phyloP scores from a whole-genome alignment of 2,888 invertebrate species.

The Plusia festucae region DNA sequence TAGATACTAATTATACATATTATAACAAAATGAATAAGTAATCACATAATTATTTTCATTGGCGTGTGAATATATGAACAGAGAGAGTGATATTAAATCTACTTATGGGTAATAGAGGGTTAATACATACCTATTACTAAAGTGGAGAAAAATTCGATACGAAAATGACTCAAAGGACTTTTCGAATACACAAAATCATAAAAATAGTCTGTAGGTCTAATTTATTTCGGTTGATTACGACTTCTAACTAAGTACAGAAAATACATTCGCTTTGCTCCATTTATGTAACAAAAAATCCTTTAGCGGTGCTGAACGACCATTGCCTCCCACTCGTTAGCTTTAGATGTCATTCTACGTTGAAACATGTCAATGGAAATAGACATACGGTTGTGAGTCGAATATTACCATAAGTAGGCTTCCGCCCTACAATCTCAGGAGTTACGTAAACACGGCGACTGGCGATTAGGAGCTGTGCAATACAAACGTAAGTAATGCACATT shows the following conservation, averaged over 20 bases:
- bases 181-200: background rate
- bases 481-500: conserved; percentile 42
- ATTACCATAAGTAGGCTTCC: conserved; percentile 75
- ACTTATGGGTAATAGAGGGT: too few relatives aligned
- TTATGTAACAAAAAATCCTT: conserved; percentile 64
- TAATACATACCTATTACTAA: too few relatives aligned
- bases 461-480: conserved; percentile 57
- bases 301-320: conserved; percentile 48
- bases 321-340: conserved; percentile 41
- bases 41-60: conserved; percentile 18
- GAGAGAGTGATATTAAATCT: conserved; percentile 29
- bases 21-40: conserved; percentile 24
- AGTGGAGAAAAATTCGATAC: background rate
- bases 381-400: conserved; percentile 51
- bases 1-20: conserved; percentile 9
- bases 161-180: background rate
- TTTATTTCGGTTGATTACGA: conserved; percentile 7
- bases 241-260: conserved; percentile 26
- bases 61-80: conserved; percentile 28
- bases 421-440: conserved; percentile 67
- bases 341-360: conserved; percentile 45
- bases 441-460: conserved; percentile 60
- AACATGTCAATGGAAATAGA: conserved; percentile 59
- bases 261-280: conserved; percentile 56
- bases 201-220: background rate